Evolutionary conservation across 2,888 invertebrate genomes (phyloP), one percentile per base, ranked within the genome.

Genomic region (Blomia tropicalis): DNA sequence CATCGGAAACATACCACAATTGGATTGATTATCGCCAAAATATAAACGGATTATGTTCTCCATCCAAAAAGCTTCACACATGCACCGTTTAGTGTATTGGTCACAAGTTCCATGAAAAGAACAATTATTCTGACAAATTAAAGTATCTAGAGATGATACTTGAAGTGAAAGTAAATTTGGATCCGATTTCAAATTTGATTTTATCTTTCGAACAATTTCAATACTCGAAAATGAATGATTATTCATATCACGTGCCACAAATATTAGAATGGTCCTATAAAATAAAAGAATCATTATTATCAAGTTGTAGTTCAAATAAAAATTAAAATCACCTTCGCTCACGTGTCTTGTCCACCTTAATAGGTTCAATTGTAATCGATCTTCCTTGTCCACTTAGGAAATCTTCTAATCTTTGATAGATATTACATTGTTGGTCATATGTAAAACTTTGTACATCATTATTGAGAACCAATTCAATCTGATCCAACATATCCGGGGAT

Each of bases 21-120:
- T 87, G 7, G 82, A 81, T 71, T 85, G 83, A 63, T 83, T 80
- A 71, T 80, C 79, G 30, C 80, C 79, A 65, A 81, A 78, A 72
- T 81, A 78, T 64, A 79, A 79, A 58, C 79, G 79, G 66, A 85
- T 76, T 36, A 85, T 77, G 72, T 87, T 85, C 75, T 88, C 85
- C 89, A 92, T 92, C 93, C 93, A 93, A 78, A 92, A 92, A 23
- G 90, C 86, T 75, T 92, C 89, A 75, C 92, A 93, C 70, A 85
- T 79, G 71, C 92, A 93, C 62, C 82, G 79, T 69, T 91, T 80
- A 4, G 86, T 82, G 68, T 83, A 81, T 71, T 84, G 83, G 73
- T 89, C 84, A 76, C 93, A 93, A 36, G 80, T 79, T 60, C 93
- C 93, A 75, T 93, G 92, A 5, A 78, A 78, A 43, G 91, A 91